Percentiles rank a stretch among this genome's conserved stretches.
phyloP scores from a whole-genome alignment of 2,888 invertebrate species.

The Drosophila pseudotalamancana region DNA sequence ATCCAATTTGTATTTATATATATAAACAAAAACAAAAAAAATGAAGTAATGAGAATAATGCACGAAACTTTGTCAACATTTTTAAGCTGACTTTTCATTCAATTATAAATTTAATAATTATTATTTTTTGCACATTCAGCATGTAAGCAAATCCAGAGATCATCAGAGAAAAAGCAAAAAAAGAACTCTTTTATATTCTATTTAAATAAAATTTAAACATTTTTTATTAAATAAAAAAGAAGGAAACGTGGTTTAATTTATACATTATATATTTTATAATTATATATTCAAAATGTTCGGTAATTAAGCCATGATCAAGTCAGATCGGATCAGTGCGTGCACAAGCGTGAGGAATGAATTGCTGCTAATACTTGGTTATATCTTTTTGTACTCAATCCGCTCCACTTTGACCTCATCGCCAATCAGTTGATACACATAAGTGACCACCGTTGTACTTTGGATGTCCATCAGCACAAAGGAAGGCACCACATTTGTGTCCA shows the following conservation, averaged over 20 bases:
- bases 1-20: constrained; percentile 56
- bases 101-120: constrained; percentile 49
- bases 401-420: constrained; percentile 99
- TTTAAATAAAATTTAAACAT: constrained; percentile 80
- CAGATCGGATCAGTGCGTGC: constrained; percentile 26
- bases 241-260: constrained; percentile 61
- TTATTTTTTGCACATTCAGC: constrained; percentile 49
- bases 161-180: constrained; percentile 29
- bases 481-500: constrained; percentile 95
- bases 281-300: constrained; percentile 36
- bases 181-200: constrained; percentile 71
- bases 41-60: constrained; percentile 50
- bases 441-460: constrained; percentile 98
- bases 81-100: constrained; percentile 61
- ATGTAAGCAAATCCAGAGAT: constrained; percentile 40
- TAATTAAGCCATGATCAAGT: constrained; percentile 56
- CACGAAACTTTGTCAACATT: constrained; percentile 57
- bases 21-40: constrained; percentile 52
- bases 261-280: constrained; percentile 40
- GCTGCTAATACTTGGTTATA: constrained; percentile 85
- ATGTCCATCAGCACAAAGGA: constrained; percentile 99
- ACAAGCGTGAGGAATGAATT: constrained; percentile 49
- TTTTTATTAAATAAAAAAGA: constrained; percentile 74
- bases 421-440: constrained; percentile 98
- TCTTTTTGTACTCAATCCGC: constrained; percentile 98